A percentile compares a stretch with the other conserved stretches of the same genome.
These are phyloP conservation scores for Terebella lapidaria DNA, from an alignment of 2,888 invertebrate genomes.

Conservation along the genomic window DNA sequence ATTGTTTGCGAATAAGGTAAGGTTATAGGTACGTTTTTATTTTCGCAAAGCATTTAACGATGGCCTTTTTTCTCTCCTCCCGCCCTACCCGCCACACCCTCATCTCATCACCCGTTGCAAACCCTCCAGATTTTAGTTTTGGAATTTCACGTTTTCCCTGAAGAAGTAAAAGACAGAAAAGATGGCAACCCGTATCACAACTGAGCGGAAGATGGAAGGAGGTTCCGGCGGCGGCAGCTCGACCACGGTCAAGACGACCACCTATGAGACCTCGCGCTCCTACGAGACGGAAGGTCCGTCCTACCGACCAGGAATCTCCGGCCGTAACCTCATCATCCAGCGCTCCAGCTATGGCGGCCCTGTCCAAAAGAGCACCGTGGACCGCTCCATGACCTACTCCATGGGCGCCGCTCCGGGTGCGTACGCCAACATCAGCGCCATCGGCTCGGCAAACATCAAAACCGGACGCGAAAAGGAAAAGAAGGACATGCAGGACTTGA, in stretches of 20 bases:
- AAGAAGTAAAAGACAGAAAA: too few relatives aligned
- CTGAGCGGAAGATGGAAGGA: neutral
- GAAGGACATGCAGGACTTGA: conserved; percentile 57
- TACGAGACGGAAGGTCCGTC: neutral
- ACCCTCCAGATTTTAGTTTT: too few relatives aligned
- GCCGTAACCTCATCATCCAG: conserved; percentile 21
- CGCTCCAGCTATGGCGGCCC: conserved; percentile 11
- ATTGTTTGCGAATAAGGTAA: too few relatives aligned
- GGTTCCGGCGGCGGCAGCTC: neutral
- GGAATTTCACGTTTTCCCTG: too few relatives aligned
- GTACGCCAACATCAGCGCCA: conserved; percentile 34
- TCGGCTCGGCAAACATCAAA: conserved; percentile 52
- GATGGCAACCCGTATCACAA: neutral
- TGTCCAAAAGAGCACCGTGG: conserved; percentile 20
- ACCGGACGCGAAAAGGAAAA: conserved; percentile 55
- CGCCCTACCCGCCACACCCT: too few relatives aligned
- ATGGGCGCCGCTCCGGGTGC: conserved; percentile 25
- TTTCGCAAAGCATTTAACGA: too few relatives aligned
- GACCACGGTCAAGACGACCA: conserved; percentile 5
- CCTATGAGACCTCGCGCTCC: conserved; percentile 15
- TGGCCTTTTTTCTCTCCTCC: too few relatives aligned
- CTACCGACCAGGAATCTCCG: conserved; percentile 19
- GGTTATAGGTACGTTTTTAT: too few relatives aligned
- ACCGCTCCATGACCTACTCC: neutral
- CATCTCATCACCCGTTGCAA: too few relatives aligned